A percentile compares a stretch with the other conserved stretches of the same genome.
Conservation (phyloP, 1,140 invertebrate genomes). For the Papilio xuthus region DNA sequence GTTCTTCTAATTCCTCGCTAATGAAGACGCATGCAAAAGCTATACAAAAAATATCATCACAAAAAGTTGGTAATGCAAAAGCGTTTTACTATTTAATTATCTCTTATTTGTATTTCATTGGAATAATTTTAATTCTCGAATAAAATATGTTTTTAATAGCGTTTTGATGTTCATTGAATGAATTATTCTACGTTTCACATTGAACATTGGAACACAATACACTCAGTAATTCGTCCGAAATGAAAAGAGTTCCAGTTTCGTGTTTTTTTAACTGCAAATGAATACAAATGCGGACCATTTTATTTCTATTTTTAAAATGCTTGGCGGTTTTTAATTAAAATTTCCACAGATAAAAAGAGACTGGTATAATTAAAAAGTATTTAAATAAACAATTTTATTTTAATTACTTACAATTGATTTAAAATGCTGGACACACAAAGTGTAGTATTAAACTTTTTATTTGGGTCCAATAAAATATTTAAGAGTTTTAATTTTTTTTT, state of each 20-base stretch:
- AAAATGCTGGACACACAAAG: not conserved
- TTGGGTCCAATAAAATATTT: too few species aligned
- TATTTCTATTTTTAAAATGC: slow-evolving; percentile 6
- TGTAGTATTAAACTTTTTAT: too few species aligned
- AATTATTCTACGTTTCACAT: slow-evolving; percentile 25
- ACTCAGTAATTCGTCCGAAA: slow-evolving; percentile 29
- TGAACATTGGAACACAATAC: slow-evolving; percentile 29
- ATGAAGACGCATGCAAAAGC: too few species aligned
- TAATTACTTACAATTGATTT: not conserved
- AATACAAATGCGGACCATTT: slow-evolving; percentile 19
- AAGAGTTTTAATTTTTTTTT: too few species aligned
- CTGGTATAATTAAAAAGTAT: slow-evolving; percentile 11
- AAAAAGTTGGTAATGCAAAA: not conserved
- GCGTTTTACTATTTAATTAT: not conserved
- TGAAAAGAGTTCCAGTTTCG: slow-evolving; percentile 23
- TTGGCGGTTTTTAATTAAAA: slow-evolving; percentile 1
- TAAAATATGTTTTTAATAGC: slow-evolving; percentile 26
- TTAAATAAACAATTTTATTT: not conserved
- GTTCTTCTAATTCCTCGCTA: too few species aligned
- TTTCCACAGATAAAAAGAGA: not conserved
- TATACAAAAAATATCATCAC: not conserved
- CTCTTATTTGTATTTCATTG: not conserved
- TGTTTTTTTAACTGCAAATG: slow-evolving; percentile 31
- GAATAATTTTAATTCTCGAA: not conserved
- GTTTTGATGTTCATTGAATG: slow-evolving; percentile 22